Evolutionary conservation across 1,140 invertebrate species (phyloP).

Genomic region (Euglossa dilemma): DNA sequence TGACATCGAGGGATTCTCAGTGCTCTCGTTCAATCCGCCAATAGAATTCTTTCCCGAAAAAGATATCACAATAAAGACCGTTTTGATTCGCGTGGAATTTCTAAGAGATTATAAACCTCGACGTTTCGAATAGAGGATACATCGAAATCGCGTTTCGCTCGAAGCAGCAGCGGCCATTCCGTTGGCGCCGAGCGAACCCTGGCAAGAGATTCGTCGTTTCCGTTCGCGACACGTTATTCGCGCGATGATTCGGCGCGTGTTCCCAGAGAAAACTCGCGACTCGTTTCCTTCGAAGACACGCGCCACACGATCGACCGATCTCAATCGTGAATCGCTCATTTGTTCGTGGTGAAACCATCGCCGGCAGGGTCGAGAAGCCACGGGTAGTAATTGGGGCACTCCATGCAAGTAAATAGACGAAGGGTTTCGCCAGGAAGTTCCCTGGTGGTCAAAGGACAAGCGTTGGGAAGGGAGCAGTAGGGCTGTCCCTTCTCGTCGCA

Average conservation of each 20-base stretch:
- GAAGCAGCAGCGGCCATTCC: background rate
- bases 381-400: constrained; percentile 97
- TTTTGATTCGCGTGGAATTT: background rate
- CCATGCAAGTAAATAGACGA: constrained; percentile 96
- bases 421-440: constrained; percentile 96
- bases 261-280: background rate
- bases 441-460: constrained; percentile 93
- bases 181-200: background rate
- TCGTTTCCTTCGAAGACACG: background rate
- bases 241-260: background rate
- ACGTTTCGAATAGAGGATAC: background rate
- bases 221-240: constrained; percentile 13
- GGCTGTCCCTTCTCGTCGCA: constrained; percentile 97
- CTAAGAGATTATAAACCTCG: no score
- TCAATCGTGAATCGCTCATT: constrained; percentile 75
- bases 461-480: constrained; percentile 95
- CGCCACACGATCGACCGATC: constrained; percentile 28
- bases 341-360: constrained; percentile 93
- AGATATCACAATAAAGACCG: background rate
- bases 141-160: no score
- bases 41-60: background rate
- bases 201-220: constrained; percentile 1
- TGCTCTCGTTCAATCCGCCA: no score
- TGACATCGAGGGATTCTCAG: background rate
- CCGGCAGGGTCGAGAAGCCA: constrained; percentile 97